phyloP scores from a whole-genome alignment of 1,140 invertebrate genomes.

The Saccostrea echinata region DNA sequence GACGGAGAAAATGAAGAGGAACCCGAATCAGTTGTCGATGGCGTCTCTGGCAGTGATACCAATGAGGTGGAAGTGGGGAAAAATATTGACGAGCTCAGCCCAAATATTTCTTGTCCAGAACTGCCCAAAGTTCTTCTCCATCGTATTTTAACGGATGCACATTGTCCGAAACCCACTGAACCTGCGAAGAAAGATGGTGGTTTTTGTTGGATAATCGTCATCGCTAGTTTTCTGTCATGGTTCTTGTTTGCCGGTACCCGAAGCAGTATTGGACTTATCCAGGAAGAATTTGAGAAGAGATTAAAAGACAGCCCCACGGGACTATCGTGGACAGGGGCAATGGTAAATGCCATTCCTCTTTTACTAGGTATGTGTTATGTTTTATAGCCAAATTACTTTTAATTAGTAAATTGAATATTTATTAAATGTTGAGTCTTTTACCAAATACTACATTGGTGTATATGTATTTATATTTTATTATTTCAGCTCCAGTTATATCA shows the following conservation, averaged over 20 bases:
- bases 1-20: background rate
- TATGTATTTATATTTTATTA: background rate
- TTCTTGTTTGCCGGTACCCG: conserved; percentile 7
- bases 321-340: background rate
- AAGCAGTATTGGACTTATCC: background rate
- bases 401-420: background rate
- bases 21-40: background rate
- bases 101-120: background rate
- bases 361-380: background rate
- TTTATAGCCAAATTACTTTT: background rate
- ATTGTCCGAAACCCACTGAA: background rate
- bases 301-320: background rate
- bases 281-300: background rate
- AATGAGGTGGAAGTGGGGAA: background rate
- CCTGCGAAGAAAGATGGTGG: background rate
- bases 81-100: background rate
- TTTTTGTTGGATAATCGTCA: background rate
- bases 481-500: background rate
- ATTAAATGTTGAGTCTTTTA: no score
- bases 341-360: background rate
- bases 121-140: background rate
- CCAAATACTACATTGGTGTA: background rate
- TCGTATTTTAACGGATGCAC: background rate
- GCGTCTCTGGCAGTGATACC: no score
- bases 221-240: background rate